Percentiles rank a stretch among this genome's conserved stretches.
These are phyloP conservation scores for Xanthorhoe spadicearia DNA, from an alignment of 2,888 invertebrate genomes.

Conservation along the genomic window DNA sequence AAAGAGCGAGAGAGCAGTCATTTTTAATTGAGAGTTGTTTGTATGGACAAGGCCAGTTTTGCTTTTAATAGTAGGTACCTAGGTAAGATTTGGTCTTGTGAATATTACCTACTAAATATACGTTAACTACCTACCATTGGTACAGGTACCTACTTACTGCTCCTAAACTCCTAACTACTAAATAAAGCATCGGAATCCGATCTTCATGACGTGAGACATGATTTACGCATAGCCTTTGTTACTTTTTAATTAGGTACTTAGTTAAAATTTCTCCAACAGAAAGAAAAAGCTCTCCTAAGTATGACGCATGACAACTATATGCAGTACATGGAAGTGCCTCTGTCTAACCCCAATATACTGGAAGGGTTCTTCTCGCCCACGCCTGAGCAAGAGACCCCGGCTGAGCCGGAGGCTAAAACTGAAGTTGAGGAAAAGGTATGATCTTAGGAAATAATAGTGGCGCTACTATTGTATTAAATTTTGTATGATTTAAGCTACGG, in stretches of 20 bases:
- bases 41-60: neutral
- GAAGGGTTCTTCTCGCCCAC: conserved; percentile 69
- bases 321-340: conserved; percentile 71
- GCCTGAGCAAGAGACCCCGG: conserved; percentile 38
- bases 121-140: too few relatives aligned
- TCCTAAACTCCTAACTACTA: too few relatives aligned
- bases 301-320: conserved; percentile 62
- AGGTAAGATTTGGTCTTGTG: neutral
- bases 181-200: too few relatives aligned
- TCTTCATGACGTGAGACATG: too few relatives aligned
- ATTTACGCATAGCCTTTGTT: too few relatives aligned
- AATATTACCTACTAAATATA: too few relatives aligned
- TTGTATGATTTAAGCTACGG: neutral
- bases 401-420: conserved; percentile 49
- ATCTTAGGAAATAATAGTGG: too few relatives aligned
- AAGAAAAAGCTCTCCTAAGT: conserved; percentile 59
- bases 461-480: too few relatives aligned
- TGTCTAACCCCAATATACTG: conserved; percentile 56
- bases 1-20: neutral
- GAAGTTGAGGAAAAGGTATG: conserved; percentile 49
- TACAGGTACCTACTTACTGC: too few relatives aligned
- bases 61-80: neutral
- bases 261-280: conserved; percentile 44
- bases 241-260: too few relatives aligned
- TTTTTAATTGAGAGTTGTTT: neutral